Conservation (phyloP, 2,888 invertebrate genomes). For the Cinara cedri region DNA sequence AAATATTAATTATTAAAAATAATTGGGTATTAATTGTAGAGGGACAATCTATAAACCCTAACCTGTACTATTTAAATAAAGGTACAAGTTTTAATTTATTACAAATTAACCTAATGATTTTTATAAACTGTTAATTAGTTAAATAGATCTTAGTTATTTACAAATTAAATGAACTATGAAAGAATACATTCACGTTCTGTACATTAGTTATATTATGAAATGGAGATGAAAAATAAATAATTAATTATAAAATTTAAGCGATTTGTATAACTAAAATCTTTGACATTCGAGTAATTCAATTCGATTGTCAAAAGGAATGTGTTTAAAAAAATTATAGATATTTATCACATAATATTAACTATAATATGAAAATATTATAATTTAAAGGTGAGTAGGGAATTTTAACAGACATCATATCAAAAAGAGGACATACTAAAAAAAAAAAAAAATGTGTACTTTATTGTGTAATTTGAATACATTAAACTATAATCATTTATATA, state of each 20-base stretch:
- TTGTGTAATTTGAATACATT: too few species aligned
- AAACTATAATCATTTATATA: too few species aligned
- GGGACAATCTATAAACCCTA: background rate
- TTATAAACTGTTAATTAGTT: background rate
- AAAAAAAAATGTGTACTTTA: too few species aligned
- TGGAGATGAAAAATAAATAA: too few species aligned
- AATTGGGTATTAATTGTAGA: background rate
- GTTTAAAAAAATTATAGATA: background rate
- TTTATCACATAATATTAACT: background rate
- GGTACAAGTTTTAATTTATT: background rate
- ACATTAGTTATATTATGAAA: too few species aligned
- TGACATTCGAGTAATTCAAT: background rate
- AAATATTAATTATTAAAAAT: too few species aligned
- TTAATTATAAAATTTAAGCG: background rate
- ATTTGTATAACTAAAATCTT: background rate
- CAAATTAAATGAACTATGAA: background rate
- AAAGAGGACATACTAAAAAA: background rate
- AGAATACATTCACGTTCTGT: too few species aligned
- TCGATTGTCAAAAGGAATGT: background rate
- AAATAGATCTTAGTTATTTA: background rate
- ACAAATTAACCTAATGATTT: background rate
- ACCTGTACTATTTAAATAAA: background rate
- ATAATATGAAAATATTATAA: background rate
- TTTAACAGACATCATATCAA: background rate
- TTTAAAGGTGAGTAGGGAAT: background rate